Conservation (phyloP, 1,140 invertebrate genomes). For the Chrysomallon squamiferum region DNA sequence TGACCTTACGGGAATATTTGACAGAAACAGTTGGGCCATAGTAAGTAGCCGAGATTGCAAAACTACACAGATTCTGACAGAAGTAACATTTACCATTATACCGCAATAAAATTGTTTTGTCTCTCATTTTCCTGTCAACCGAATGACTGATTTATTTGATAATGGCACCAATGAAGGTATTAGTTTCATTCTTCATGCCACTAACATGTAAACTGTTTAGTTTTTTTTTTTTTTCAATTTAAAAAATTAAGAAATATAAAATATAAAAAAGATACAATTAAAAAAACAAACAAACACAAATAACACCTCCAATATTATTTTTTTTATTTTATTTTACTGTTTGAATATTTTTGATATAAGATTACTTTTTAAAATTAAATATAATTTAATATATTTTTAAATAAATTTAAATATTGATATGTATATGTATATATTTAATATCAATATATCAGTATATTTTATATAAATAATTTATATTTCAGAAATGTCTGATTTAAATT, state of each 20-base stretch:
- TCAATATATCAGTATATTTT: too few species aligned
- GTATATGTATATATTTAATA: too few species aligned
- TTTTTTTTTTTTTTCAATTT: too few species aligned
- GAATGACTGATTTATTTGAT: slow-evolving; percentile 2
- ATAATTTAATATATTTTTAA: neutral
- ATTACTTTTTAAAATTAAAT: neutral
- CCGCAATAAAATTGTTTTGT: slow-evolving; percentile 1
- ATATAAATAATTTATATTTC: too few species aligned
- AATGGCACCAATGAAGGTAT: neutral
- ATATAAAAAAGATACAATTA: too few species aligned
- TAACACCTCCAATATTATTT: too few species aligned
- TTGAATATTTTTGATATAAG: neutral
- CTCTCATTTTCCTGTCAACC: slow-evolving; percentile 2
- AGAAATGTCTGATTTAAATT: too few species aligned
- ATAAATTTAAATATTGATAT: neutral
- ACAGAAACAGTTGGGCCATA: neutral
- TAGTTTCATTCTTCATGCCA: too few species aligned
- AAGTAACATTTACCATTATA: slow-evolving; percentile 9
- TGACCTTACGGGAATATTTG: neutral
- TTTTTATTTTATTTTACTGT: too few species aligned
- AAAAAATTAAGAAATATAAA: too few species aligned
- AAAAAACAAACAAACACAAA: too few species aligned
- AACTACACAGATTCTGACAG: slow-evolving; percentile 3
- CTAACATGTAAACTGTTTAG: too few species aligned
- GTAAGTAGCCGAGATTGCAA: neutral